Conservation (phyloP, 2,888 invertebrate species). For the Lysandra bellargus region DNA sequence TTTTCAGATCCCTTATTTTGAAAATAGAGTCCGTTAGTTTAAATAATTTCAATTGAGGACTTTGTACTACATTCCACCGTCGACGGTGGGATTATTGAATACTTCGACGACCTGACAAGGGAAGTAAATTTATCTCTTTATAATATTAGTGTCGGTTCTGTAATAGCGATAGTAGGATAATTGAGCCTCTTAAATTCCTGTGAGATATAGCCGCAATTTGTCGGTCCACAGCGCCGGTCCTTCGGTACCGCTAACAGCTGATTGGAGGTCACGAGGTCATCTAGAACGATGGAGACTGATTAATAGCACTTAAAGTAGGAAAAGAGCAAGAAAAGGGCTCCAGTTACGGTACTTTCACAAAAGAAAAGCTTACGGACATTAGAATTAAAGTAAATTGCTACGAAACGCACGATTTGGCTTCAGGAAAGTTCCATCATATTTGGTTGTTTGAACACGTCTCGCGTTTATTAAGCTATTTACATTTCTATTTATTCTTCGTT, state of each 20-base stretch:
- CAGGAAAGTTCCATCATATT: background rate
- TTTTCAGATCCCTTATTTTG: no score
- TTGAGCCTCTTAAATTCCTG: slow-evolving; percentile 18
- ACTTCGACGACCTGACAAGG: background rate
- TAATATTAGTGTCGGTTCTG: slow-evolving; percentile 5
- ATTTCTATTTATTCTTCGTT: background rate
- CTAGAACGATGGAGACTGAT: slow-evolving; percentile 12
- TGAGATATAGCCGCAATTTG: slow-evolving; percentile 26
- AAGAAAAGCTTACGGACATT: background rate
- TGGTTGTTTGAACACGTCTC: background rate
- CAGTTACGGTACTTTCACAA: background rate
- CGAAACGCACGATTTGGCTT: no score
- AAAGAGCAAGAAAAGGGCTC: background rate
- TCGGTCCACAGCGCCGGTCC: slow-evolving; percentile 18
- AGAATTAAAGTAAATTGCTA: background rate
- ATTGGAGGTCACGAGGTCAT: slow-evolving; percentile 14
- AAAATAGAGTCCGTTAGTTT: no score
- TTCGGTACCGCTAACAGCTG: slow-evolving; percentile 7
- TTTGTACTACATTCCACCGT: background rate
- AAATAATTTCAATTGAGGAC: no score
- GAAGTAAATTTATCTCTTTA: slow-evolving; percentile 13
- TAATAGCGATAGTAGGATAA: slow-evolving; percentile 26
- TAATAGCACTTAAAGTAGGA: background rate
- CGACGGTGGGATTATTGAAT: background rate
- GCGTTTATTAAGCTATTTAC: background rate